Conservation (phyloP, 2,888 invertebrate species). For the Schrankia costaestrigalis region DNA sequence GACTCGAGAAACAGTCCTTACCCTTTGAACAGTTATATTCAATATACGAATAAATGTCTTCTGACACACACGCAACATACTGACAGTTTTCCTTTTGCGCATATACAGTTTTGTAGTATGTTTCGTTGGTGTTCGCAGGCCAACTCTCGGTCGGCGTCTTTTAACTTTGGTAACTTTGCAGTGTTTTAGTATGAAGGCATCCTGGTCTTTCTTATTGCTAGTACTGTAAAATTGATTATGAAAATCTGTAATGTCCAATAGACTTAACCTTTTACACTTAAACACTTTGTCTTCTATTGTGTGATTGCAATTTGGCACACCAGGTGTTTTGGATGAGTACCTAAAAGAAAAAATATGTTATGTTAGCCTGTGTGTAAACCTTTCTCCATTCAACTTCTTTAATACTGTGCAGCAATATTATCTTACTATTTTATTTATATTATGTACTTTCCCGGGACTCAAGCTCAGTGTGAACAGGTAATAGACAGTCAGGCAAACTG, state of each 20-base stretch:
- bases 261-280: too few relatives aligned
- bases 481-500: too few relatives aligned
- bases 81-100: neutral
- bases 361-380: too few relatives aligned
- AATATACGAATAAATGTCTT: neutral
- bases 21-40: neutral
- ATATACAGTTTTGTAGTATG: neutral
- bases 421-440: too few relatives aligned
- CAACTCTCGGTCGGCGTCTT: neutral
- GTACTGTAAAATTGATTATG: neutral
- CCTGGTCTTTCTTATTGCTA: neutral
- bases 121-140: neutral
- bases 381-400: too few relatives aligned
- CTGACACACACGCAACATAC: neutral
- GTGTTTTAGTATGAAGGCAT: neutral
- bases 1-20: constrained; percentile 16
- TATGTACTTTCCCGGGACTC: too few relatives aligned
- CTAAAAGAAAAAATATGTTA: too few relatives aligned
- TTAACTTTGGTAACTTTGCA: neutral
- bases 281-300: too few relatives aligned
- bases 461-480: too few relatives aligned
- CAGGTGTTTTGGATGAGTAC: too few relatives aligned
- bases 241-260: neutral
- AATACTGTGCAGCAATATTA: too few relatives aligned
- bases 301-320: too few relatives aligned